Percentiles rank a stretch among this genome's conserved stretches.
Evolutionary conservation across 2,888 invertebrate species (phyloP).

Genomic region (Eucera pruinosa): DNA sequence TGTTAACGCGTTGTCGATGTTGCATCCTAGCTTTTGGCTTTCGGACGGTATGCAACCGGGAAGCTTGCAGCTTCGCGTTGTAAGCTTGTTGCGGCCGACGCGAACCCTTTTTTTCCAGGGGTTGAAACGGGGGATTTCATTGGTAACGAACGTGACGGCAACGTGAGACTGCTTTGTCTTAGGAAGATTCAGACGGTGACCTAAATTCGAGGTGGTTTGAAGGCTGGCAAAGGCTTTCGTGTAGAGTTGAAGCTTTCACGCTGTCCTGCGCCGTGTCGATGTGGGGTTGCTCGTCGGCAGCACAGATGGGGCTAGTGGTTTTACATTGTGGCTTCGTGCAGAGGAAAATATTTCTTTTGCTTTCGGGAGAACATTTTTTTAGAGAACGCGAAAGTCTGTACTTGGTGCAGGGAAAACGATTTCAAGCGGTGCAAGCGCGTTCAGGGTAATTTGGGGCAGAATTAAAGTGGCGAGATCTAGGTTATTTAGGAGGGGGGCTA

Average conservation of each 20-base stretch:
- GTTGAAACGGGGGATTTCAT: constrained; percentile 21
- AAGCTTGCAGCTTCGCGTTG: constrained; percentile 14
- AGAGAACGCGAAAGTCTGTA: neutral
- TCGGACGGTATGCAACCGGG: neutral
- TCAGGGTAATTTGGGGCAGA: neutral
- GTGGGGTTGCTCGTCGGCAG: constrained; percentile 68
- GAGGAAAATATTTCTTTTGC: neutral
- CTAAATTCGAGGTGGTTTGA: constrained; percentile 47
- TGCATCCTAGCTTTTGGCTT: neutral
- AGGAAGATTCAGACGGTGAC: constrained; percentile 45
- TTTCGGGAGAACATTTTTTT: neutral
- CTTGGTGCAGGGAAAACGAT: neutral
- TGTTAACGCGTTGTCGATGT: constrained; percentile 22
- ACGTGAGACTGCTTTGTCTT: constrained; percentile 30
- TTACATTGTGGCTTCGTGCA: constrained; percentile 29
- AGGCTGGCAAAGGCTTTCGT: constrained; percentile 32
- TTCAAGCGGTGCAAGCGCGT: neutral
- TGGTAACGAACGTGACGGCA: constrained; percentile 43
- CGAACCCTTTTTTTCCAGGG: constrained; percentile 17
- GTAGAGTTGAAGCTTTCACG: constrained; percentile 44
- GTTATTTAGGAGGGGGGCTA: neutral
- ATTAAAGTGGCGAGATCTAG: neutral
- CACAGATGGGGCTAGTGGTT: constrained; percentile 78
- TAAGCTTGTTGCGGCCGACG: constrained; percentile 42
- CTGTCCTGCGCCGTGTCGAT: constrained; percentile 18